Conservation (phyloP, 2,797 vertebrate genomes). For the Notolabrus celidotus region DNA sequence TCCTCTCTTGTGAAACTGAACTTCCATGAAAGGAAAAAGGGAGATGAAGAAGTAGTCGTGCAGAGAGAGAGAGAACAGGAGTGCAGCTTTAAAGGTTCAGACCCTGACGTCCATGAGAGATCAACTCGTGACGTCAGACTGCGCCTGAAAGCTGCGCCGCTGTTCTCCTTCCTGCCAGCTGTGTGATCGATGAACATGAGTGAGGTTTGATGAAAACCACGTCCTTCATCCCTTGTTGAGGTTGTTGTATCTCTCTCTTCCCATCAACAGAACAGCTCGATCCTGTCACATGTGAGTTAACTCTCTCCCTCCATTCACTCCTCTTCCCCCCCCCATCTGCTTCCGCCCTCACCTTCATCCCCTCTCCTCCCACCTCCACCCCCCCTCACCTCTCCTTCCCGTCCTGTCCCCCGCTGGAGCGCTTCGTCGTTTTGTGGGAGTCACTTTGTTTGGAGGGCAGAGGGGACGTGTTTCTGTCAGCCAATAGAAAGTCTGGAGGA, state of each 20-base stretch:
- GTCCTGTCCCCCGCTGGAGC: slow-evolving; percentile 44
- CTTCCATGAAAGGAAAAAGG: slow-evolving; percentile 10
- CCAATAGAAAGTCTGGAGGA: slow-evolving; percentile 70
- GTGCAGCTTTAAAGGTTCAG: slow-evolving; percentile 23
- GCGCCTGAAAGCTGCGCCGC: slow-evolving; percentile 31
- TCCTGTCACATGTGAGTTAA: slow-evolving; percentile 91
- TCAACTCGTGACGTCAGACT: slow-evolving; percentile 25
- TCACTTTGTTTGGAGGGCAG: slow-evolving; percentile 67
- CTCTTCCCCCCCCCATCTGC: slow-evolving; percentile 67
- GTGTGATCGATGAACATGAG: slow-evolving; percentile 27
- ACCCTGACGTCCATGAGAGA: slow-evolving; percentile 14
- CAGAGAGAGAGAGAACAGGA: slow-evolving; percentile 25
- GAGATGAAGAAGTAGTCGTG: slow-evolving; percentile 4
- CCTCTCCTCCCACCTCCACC: slow-evolving; percentile 2
- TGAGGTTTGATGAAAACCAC: slow-evolving; percentile 54
- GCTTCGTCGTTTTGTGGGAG: slow-evolving; percentile 58
- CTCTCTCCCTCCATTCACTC: slow-evolving; percentile 70
- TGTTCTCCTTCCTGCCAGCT: slow-evolving; percentile 40
- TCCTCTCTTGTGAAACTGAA: slow-evolving; percentile 5
- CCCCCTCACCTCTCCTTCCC: slow-evolving; percentile 8
- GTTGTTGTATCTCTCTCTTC: slow-evolving; percentile 80
- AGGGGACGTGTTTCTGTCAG: slow-evolving; percentile 61
- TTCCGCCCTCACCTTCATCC: slow-evolving; percentile 64
- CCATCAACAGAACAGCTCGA: slow-evolving; percentile 86
- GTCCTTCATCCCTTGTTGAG: slow-evolving; percentile 72